These are phyloP conservation scores for Oithona nana DNA, from an alignment of 2,888 invertebrate species.

Conservation along the genomic window DNA sequence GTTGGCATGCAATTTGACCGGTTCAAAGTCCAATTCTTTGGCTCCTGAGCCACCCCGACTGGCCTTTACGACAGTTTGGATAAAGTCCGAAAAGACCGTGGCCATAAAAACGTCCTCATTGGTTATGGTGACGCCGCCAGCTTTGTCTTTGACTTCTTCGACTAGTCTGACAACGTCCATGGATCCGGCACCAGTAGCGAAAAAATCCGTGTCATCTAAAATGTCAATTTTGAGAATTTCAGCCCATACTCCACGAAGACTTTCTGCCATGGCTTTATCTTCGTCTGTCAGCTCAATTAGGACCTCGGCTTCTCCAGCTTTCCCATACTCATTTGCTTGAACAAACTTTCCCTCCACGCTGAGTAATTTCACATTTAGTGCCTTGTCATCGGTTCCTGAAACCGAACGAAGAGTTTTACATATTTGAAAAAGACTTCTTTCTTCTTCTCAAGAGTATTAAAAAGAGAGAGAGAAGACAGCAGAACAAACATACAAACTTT, in stretches of 20 bases:
- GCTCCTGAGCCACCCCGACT: conserved; percentile 20
- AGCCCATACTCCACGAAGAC: conserved; percentile 53
- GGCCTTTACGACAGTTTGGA: conserved; percentile 19
- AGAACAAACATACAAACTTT: too few relatives aligned
- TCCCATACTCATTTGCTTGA: conserved; percentile 50
- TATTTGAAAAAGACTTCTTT: too few relatives aligned
- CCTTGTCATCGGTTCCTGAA: conserved; percentile 55
- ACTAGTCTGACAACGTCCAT: conserved; percentile 73
- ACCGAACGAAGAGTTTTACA: too few relatives aligned
- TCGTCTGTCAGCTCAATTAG: conserved; percentile 46
- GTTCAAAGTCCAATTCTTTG: conserved; percentile 38
- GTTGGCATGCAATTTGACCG: conserved; percentile 55
- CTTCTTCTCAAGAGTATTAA: too few relatives aligned
- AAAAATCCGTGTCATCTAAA: conserved; percentile 69
- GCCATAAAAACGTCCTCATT: conserved; percentile 86
- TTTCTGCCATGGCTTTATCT: conserved; percentile 47
- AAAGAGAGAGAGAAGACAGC: too few relatives aligned
- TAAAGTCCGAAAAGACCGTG: conserved; percentile 32
- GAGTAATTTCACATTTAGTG: conserved; percentile 33
- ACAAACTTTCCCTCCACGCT: conserved; percentile 56
- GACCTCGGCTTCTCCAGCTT: conserved; percentile 36
- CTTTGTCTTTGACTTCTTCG: conserved; percentile 44
- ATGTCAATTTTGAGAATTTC: conserved; percentile 58
- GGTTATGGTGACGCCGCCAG: conserved; percentile 44
- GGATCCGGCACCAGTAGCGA: conserved; percentile 82